phyloP scores from a whole-genome alignment of 2,113 vertebrate species.

The Pogona vitticeps region DNA sequence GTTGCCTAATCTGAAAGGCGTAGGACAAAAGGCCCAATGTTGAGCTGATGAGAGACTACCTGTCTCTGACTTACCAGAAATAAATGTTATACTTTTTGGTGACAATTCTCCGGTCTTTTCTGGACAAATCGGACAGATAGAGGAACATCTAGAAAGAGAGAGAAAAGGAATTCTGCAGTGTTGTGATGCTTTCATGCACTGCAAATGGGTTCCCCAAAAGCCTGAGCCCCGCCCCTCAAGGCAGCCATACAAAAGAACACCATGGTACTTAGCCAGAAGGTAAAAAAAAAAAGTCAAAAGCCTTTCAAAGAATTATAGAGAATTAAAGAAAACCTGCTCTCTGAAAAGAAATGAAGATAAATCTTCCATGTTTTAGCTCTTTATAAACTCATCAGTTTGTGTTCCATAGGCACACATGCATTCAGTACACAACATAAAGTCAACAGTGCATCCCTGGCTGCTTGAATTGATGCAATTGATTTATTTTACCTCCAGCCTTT shows the following conservation, averaged over 20 bases:
- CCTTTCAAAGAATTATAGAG: no score
- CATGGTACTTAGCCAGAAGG: no score
- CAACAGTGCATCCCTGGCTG: background rate
- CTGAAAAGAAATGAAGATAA: background rate
- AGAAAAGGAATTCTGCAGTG: background rate
- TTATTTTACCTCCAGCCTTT: background rate
- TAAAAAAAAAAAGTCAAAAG: no score
- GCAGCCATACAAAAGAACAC: background rate
- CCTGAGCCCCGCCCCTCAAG: background rate
- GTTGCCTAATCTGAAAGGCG: no score
- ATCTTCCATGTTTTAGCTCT: background rate
- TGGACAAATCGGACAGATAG: conserved; percentile 82
- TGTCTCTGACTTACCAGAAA: conserved; percentile 79
- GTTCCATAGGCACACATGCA: background rate
- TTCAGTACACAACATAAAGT: background rate
- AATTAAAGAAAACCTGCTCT: no score
- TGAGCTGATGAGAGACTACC: background rate
- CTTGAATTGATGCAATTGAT: background rate
- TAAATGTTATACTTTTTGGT: conserved; percentile 87
- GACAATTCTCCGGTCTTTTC: conserved; percentile 81
- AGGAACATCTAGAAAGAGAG: conserved; percentile 75
- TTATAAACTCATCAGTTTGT: background rate
- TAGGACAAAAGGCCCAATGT: background rate
- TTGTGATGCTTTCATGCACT: background rate
- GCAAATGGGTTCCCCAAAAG: background rate